Conservation (phyloP, 2,113 vertebrate genomes). For the Gymnobelideus leadbeateri region DNA sequence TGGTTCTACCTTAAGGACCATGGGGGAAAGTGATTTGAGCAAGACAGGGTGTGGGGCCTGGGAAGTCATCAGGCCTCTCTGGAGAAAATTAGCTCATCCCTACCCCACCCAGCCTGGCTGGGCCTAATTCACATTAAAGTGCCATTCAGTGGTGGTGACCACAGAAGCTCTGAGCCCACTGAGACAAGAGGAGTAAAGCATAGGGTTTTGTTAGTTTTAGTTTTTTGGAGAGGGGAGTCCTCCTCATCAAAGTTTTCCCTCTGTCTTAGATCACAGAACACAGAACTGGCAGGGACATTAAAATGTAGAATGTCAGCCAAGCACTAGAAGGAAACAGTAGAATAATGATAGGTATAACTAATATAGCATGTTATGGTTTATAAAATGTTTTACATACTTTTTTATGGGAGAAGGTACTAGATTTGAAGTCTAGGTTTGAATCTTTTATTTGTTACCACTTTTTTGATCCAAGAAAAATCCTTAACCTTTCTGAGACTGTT, state of each 20-base stretch:
- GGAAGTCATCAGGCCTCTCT: background rate
- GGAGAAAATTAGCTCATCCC: constrained; percentile 56
- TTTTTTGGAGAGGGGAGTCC: background rate
- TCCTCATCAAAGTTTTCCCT: background rate
- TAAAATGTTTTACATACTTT: background rate
- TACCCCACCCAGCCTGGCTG: constrained; percentile 16
- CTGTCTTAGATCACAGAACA: background rate
- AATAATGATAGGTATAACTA: background rate
- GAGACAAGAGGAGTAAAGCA: background rate
- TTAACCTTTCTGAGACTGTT: background rate
- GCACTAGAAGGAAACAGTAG: background rate
- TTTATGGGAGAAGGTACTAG: background rate
- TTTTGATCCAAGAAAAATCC: background rate
- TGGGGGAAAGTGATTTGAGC: fast-evolving
- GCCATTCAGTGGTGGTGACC: background rate
- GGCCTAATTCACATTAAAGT: background rate
- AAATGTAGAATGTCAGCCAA: background rate
- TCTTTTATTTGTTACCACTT: background rate
- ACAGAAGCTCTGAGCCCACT: background rate
- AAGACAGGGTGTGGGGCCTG: background rate
- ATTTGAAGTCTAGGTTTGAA: background rate
- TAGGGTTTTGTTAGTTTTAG: background rate
- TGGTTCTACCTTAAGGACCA: background rate
- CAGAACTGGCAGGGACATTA: background rate
- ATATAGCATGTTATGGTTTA: background rate